A percentile compares a stretch with the other conserved stretches of the same genome.
Evolutionary conservation across 2,797 vertebrate genomes (phyloP).

Genomic region (Echiichthys vipera): DNA sequence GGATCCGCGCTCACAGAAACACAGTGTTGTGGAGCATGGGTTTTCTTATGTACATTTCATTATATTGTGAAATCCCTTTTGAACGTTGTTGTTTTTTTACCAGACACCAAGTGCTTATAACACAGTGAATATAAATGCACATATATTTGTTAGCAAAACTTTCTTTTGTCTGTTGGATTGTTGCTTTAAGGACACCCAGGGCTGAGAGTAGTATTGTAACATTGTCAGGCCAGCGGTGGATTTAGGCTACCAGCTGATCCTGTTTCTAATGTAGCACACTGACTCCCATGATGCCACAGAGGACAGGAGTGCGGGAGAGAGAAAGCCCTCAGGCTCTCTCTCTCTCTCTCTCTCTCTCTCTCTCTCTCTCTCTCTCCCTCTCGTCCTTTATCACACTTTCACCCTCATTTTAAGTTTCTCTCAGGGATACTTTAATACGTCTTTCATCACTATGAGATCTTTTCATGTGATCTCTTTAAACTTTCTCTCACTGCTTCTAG

Average conservation of each 20-base stretch:
- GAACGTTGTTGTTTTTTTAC: no score
- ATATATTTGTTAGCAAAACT: no score
- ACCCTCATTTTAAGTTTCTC: conserved; percentile 66
- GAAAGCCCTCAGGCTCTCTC: conserved; percentile 40
- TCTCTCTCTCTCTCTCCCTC: conserved; percentile 21
- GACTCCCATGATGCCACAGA: conserved; percentile 74
- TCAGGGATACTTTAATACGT: conserved; percentile 47
- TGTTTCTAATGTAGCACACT: conserved; percentile 72
- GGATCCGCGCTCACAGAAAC: background rate
- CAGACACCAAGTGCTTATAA: no score
- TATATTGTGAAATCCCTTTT: background rate
- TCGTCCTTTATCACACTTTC: conserved; percentile 55
- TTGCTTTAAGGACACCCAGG: conserved; percentile 6
- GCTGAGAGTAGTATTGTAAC: conserved; percentile 18
- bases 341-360: conserved; percentile 33
- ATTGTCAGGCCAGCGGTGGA: conserved; percentile 42
- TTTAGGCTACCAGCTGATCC: conserved; percentile 70
- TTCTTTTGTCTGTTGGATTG: no score
- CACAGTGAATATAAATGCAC: no score
- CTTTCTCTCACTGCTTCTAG: conserved; percentile 9
- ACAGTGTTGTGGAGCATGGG: background rate
- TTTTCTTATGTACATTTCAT: background rate
- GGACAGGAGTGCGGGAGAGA: conserved; percentile 21
- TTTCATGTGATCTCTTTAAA: conserved; percentile 56
- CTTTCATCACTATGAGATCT: conserved; percentile 58